A percentile compares a stretch with the other conserved stretches of the same genome.
Conservation (phyloP, 2,797 vertebrate genomes). For the Sebastes cheni region DNA sequence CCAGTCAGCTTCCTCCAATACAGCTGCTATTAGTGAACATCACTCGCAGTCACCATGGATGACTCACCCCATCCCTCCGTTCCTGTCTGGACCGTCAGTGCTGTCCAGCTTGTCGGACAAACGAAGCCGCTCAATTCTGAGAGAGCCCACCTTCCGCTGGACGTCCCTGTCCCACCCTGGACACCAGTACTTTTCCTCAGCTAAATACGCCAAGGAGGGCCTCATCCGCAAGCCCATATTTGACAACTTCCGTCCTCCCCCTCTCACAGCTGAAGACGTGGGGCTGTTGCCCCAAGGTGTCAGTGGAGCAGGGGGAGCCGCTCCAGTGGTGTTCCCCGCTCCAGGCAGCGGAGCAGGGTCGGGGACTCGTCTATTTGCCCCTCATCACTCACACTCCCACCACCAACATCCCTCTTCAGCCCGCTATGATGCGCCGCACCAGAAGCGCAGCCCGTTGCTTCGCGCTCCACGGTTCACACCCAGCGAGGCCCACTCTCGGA, state of each 20-base stretch:
- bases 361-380: constrained; percentile 89
- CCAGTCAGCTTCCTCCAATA: constrained; percentile 78
- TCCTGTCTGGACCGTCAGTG: constrained; percentile 84
- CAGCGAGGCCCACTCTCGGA: constrained; percentile 96
- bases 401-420: constrained; percentile 81
- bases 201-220: constrained; percentile 99
- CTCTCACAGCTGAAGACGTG: constrained; percentile 94
- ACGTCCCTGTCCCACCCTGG: constrained; percentile 92
- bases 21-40: constrained; percentile 84
- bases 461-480: constrained; percentile 96
- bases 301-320: constrained; percentile 69
- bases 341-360: constrained; percentile 75
- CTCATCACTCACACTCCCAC: constrained; percentile 85
- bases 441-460: constrained; percentile 93
- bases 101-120: constrained; percentile 89
- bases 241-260: constrained; percentile 97
- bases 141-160: constrained; percentile 97
- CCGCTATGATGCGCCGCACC: constrained; percentile 87
- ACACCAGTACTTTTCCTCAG: constrained; percentile 96
- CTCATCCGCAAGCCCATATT: constrained; percentile 98
- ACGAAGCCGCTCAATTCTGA: constrained; percentile 91
- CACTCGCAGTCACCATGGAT: constrained; percentile 89
- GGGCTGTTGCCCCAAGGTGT: constrained; percentile 86
- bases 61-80: constrained; percentile 89
- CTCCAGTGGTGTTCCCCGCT: constrained; percentile 84